Evolutionary conservation across 2,888 invertebrate species (phyloP).

Genomic region (Thera britannica): DNA sequence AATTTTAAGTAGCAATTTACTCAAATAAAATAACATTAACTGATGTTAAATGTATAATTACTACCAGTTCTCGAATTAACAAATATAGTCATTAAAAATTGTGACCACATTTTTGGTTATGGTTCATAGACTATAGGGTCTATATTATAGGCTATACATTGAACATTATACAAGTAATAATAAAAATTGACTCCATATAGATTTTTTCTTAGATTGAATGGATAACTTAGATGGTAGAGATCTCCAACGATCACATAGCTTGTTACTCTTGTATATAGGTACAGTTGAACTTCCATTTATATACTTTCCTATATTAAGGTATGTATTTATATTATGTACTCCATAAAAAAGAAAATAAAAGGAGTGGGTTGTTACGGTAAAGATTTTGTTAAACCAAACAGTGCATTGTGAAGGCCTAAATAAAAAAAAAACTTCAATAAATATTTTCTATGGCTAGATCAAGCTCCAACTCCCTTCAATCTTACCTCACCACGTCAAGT

Average conservation of each 20-base stretch:
- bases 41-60: background rate
- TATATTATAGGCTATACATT: background rate
- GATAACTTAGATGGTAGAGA: background rate
- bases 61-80: background rate
- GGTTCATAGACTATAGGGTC: conserved; percentile 3
- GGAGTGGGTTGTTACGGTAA: background rate
- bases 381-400: background rate
- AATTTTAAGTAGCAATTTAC: conserved; percentile 9
- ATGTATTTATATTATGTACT: background rate
- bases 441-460: no score
- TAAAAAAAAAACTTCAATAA: no score
- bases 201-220: background rate
- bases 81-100: background rate
- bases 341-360: background rate
- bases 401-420: background rate
- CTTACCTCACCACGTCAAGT: background rate
- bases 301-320: no score
- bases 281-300: background rate
- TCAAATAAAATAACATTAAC: background rate
- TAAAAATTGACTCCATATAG: background rate
- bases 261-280: background rate
- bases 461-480: no score
- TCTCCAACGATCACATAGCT: background rate
- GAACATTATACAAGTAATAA: background rate
- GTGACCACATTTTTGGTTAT: background rate